Evolutionary conservation across 2,113 vertebrate genomes (phyloP).

Genomic region (Uropsilus gracilis): DNA sequence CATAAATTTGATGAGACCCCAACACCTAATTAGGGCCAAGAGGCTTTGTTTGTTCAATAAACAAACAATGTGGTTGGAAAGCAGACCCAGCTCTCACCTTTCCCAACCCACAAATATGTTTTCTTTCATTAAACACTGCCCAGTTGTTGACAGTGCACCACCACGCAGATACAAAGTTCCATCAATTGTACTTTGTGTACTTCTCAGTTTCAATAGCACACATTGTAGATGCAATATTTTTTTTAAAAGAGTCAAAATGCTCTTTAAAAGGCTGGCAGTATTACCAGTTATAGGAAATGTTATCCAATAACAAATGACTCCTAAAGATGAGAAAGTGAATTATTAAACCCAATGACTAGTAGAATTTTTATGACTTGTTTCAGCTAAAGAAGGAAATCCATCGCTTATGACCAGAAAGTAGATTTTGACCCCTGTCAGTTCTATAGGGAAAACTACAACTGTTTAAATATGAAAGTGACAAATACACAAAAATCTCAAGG

Average conservation of each 20-base stretch:
- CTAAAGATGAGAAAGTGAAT: conserved; percentile 19
- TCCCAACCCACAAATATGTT: background rate
- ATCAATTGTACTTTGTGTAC: background rate
- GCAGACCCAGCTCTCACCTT: background rate
- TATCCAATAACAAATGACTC: conserved; percentile 1
- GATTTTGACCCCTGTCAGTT: background rate
- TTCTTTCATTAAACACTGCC: background rate
- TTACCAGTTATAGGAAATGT: background rate
- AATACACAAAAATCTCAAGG: background rate
- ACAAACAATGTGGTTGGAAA: background rate
- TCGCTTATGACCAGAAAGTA: conserved; percentile 19
- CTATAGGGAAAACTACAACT: background rate
- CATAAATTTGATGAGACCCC: background rate
- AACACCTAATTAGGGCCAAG: background rate
- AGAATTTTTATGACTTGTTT: background rate
- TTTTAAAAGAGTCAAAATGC: conserved; percentile 14
- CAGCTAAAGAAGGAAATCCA: conserved; percentile 13
- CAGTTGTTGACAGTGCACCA: background rate
- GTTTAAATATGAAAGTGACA: background rate
- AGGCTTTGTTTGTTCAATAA: conserved; percentile 30
- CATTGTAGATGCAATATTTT: background rate
- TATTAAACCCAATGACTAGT: background rate
- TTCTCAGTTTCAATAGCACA: conserved; percentile 14
- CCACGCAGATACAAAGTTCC: background rate
- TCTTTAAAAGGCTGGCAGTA: background rate